Percentiles rank a stretch among this genome's conserved stretches.
Evolutionary conservation across 2,113 vertebrate genomes (phyloP).

Genomic region (Indri indri): DNA sequence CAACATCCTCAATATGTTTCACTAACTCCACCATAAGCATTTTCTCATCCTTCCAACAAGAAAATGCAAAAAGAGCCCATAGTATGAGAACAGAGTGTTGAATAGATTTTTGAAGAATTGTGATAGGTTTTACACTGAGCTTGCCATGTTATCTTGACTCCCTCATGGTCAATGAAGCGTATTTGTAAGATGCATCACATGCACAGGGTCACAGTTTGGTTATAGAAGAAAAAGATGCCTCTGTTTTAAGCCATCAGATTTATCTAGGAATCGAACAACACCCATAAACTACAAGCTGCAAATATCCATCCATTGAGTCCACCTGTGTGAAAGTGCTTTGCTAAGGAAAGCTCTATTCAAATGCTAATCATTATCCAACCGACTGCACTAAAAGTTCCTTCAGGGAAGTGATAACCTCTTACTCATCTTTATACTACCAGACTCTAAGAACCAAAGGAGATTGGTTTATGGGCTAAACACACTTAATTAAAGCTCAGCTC

Average conservation of each 20-base stretch:
- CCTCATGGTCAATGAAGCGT: neutral
- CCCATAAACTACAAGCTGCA: neutral
- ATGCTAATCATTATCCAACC: neutral
- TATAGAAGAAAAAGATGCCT: neutral
- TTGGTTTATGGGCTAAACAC: neutral
- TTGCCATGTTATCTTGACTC: neutral
- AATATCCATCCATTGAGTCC: neutral
- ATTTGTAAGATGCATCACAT: neutral
- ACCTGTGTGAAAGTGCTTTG: neutral
- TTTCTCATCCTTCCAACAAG: neutral
- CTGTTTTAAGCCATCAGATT: neutral
- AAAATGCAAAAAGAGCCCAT: neutral
- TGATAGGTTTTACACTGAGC: neutral
- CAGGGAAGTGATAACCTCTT: neutral
- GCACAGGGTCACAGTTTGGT: neutral
- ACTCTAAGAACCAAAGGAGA: neutral
- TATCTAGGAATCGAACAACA: constrained; percentile 25
- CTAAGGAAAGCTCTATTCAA: constrained; percentile 27
- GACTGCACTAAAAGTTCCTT: neutral
- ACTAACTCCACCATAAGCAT: neutral
- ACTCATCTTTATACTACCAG: neutral
- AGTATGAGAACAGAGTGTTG: neutral
- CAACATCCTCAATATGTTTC: constrained; percentile 37
- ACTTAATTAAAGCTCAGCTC: constrained; percentile 20
- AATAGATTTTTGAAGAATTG: neutral